Percentiles rank a stretch among this genome's conserved stretches.
phyloP scores from a whole-genome alignment of 2,888 invertebrate genomes.

The Lordiphosa andalusiaca region DNA sequence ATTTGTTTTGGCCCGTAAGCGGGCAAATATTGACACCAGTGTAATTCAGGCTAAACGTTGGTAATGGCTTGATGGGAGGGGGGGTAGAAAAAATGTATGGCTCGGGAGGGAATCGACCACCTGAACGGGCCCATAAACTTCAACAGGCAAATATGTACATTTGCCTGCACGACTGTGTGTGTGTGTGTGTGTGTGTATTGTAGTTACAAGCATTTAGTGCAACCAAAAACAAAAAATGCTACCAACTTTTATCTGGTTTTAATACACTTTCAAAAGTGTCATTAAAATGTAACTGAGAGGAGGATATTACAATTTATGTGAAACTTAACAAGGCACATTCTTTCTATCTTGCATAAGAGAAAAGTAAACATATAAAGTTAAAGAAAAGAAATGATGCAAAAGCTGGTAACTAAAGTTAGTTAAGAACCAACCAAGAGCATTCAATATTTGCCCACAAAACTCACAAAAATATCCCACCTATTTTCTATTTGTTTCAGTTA shows the following conservation, averaged over 20 bases:
- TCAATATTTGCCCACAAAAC: not conserved
- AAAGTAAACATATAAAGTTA: too few relatives aligned
- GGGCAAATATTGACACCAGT: slow-evolving; percentile 37
- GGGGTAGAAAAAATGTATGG: slow-evolving; percentile 4
- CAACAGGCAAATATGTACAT: slow-evolving; percentile 12
- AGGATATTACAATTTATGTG: not conserved
- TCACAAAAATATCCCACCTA: not conserved
- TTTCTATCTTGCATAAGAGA: too few relatives aligned
- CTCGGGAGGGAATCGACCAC: not conserved
- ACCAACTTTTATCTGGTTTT: slow-evolving; percentile 15
- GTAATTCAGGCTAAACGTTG: slow-evolving; percentile 28
- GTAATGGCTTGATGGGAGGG: not conserved
- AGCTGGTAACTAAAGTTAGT: too few relatives aligned
- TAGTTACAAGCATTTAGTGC: slow-evolving; percentile 20
- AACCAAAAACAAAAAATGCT: slow-evolving; percentile 24
- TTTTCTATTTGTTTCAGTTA: slow-evolving; percentile 7
- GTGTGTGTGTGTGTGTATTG: slow-evolving; percentile 7
- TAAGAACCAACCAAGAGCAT: slow-evolving; percentile 1
- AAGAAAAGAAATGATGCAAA: too few relatives aligned
- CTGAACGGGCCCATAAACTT: slow-evolving; percentile 12
- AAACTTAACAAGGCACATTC: too few relatives aligned
- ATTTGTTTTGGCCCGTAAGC: slow-evolving; percentile 19
- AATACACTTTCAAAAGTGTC: too few relatives aligned
- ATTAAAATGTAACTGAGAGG: too few relatives aligned
- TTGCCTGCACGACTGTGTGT: not conserved